Percentiles rank a stretch among this genome's conserved stretches.
Conservation (phyloP, 2,797 vertebrate genomes). For the Avahi laniger region DNA sequence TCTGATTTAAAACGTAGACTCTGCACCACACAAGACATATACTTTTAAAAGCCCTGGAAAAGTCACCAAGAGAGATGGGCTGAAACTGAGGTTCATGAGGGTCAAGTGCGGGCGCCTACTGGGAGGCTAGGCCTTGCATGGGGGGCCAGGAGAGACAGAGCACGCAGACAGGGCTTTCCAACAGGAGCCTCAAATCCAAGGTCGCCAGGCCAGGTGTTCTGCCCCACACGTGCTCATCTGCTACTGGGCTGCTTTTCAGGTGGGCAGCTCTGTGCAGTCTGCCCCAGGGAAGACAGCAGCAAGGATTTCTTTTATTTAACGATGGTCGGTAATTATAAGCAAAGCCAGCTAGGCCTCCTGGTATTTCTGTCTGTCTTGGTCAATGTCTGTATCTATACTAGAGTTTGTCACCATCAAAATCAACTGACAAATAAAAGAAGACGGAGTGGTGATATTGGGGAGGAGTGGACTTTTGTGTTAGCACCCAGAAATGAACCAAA, state of each 20-base stretch:
- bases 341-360: background rate
- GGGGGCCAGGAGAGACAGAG: background rate
- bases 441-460: fast-evolving
- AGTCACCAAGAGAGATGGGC: background rate
- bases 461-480: background rate
- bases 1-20: background rate
- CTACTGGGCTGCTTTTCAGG: background rate
- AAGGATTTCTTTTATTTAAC: background rate
- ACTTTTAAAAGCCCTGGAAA: background rate
- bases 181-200: background rate
- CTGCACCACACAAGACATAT: background rate
- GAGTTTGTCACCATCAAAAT: background rate
- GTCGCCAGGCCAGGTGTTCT: background rate
- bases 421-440: background rate
- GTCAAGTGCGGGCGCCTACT: fast-evolving
- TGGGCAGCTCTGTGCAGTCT: background rate
- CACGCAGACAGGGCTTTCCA: background rate
- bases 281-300: background rate
- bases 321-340: background rate
- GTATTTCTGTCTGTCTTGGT: background rate
- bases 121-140: fast-evolving
- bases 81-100: background rate
- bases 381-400: background rate
- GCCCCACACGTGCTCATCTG: fast-evolving
- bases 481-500: background rate